Conservation (phyloP, 2,888 invertebrate species). For the Latrodectus hesperus region DNA sequence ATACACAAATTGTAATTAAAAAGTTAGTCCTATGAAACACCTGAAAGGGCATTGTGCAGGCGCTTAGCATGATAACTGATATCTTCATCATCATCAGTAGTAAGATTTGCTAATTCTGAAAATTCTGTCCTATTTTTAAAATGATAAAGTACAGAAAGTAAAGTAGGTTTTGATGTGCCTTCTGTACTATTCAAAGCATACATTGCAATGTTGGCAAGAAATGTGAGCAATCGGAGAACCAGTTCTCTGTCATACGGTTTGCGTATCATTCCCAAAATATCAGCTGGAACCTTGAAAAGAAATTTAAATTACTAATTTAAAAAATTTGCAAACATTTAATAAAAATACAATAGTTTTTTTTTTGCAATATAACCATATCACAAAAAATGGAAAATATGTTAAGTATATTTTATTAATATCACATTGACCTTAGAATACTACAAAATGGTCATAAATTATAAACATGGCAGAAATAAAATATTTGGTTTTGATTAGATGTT, state of each 20-base stretch:
- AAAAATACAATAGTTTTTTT: background rate
- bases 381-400: background rate
- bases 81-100: conserved; percentile 59
- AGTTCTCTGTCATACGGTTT: conserved; percentile 76
- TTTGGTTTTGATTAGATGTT: too few relatives aligned
- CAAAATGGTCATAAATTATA: too few relatives aligned
- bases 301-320: conserved; percentile 2
- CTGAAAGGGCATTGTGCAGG: conserved; percentile 47
- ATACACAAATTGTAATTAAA: background rate
- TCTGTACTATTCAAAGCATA: conserved; percentile 73
- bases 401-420: too few relatives aligned
- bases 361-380: background rate
- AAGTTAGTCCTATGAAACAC: conserved; percentile 20
- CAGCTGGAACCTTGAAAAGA: conserved; percentile 74
- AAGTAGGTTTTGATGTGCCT: conserved; percentile 72
- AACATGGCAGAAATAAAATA: too few relatives aligned
- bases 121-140: conserved; percentile 46
- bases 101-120: conserved; percentile 37
- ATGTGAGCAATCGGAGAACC: conserved; percentile 77
- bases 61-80: conserved; percentile 62
- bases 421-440: too few relatives aligned
- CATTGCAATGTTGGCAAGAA: conserved; percentile 77
- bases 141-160: conserved; percentile 78
- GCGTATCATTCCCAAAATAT: conserved; percentile 76
- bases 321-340: background rate